Evolutionary conservation across 2,113 vertebrate species (phyloP), one percentile per base, ranked within the genome.

Genomic region (Carassius auratus): DNA sequence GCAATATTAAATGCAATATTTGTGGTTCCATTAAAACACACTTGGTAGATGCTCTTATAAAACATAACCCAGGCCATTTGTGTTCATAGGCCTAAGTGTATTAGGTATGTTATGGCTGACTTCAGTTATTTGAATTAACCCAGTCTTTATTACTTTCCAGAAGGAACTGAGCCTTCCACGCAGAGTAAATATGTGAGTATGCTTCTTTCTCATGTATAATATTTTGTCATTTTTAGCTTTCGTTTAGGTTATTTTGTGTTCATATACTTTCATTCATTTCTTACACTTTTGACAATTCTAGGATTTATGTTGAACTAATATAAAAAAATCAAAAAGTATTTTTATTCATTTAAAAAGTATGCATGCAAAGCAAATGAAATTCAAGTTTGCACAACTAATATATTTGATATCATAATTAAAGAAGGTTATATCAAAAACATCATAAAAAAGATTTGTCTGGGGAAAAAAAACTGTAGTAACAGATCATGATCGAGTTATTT

Each of bases 161-260:
- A 99, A 99, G 91, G 97, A 98, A 91, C 93, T 99, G 93, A 99
- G 97, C 91, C 94, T 99, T 92, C 97, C 97, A 0, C 96, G 97
- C 59, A 95, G 96, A 81, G 96, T 96, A 89, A 95, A 95, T 85
- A 91, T 96, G 97, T 99, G 93, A 99, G 97, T 98, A 88, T 12
- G 7, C 30, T 55, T 82, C 17, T 69, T 30, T 2, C 30, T 52
- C 23, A 4, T 15, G 9, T 42, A 9, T 42, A 21, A 50, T 21
- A 33, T 66, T 19, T 38, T 17, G 45, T 71, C 4, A 68, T 81
- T 48, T n/a, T 64, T 26, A 36, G 66, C 33, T 69, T 19, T 9
- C 15, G 19, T 3, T 69, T 19, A 69, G 8, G 8, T 45, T 45
- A 12, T 10, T 14, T 50, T 13, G 9, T 9, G 12, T 50, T 50